Evolutionary conservation across 2,113 vertebrate species (phyloP).

Genomic region (Bothrops jararaca): DNA sequence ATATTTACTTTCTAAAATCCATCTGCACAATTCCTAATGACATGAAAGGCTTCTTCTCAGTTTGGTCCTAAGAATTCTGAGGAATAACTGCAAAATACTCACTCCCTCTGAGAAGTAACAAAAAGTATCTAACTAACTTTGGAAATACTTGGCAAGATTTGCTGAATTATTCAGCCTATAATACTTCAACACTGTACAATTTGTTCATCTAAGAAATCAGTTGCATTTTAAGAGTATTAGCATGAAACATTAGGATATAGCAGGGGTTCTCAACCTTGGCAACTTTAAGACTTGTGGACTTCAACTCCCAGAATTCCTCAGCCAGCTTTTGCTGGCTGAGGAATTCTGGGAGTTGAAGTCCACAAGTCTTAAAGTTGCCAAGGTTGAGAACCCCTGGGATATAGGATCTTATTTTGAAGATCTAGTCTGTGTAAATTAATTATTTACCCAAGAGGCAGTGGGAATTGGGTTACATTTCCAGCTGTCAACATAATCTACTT

Average conservation of each 20-base stretch:
- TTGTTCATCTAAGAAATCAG: slow-evolving; percentile 57
- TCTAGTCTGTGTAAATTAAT: slow-evolving; percentile 17
- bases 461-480: slow-evolving; percentile 33
- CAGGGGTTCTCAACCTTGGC: too few species aligned
- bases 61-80: not conserved
- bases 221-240: slow-evolving; percentile 49
- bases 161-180: slow-evolving; percentile 62
- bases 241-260: slow-evolving; percentile 58
- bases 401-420: slow-evolving; percentile 35
- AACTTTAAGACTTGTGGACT: too few species aligned
- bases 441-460: slow-evolving; percentile 20
- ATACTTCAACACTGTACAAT: slow-evolving; percentile 57
- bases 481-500: not conserved
- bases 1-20: not conserved
- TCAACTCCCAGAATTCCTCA: too few species aligned
- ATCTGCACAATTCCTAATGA: not conserved
- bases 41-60: not conserved
- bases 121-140: slow-evolving; percentile 35
- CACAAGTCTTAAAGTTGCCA: too few species aligned
- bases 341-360: too few species aligned
- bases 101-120: slow-evolving; percentile 29
- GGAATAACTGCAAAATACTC: not conserved
- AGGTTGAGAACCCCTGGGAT: too few species aligned
- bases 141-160: slow-evolving; percentile 45
- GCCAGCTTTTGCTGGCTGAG: too few species aligned